phyloP scores from a whole-genome alignment of 2,888 invertebrate genomes.

The Agrilus mali region DNA sequence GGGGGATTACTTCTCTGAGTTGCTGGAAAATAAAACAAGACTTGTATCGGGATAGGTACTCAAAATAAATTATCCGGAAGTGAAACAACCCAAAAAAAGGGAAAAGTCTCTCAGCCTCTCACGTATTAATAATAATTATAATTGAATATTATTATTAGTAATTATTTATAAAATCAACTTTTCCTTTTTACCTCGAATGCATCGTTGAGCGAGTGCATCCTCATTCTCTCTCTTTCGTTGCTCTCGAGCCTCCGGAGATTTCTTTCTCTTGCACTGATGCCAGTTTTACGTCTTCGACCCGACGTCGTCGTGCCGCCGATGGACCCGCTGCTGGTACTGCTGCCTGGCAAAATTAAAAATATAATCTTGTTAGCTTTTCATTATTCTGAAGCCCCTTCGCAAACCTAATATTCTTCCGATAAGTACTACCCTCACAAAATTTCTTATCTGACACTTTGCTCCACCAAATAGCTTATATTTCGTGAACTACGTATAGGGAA shows the following conservation, averaged over 20 bases:
- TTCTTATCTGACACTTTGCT: too few species aligned
- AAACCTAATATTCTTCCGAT: too few species aligned
- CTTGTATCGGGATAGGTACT: neutral
- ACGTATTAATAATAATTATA: neutral
- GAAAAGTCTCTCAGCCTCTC: neutral
- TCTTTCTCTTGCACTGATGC: constrained; percentile 53
- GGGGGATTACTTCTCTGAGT: constrained; percentile 65
- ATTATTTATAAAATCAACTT: neutral
- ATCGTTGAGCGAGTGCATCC: constrained; percentile 70
- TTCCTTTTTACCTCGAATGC: constrained; percentile 53
- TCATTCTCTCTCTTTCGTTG: constrained; percentile 65
- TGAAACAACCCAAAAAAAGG: neutral
- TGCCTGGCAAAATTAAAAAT: too few species aligned
- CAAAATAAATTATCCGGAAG: neutral
- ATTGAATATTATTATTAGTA: neutral
- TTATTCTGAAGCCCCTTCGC: too few species aligned
- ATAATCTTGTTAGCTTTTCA: too few species aligned
- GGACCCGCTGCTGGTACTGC: constrained; percentile 33
- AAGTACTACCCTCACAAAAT: too few species aligned
- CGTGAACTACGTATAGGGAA: too few species aligned
- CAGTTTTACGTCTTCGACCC: constrained; percentile 42
- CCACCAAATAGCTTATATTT: too few species aligned
- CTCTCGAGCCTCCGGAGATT: constrained; percentile 62
- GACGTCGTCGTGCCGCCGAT: constrained; percentile 29
- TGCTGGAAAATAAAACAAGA: constrained; percentile 38